Conservation (phyloP, 2,113 vertebrate species). For the Crotalus helleri region DNA sequence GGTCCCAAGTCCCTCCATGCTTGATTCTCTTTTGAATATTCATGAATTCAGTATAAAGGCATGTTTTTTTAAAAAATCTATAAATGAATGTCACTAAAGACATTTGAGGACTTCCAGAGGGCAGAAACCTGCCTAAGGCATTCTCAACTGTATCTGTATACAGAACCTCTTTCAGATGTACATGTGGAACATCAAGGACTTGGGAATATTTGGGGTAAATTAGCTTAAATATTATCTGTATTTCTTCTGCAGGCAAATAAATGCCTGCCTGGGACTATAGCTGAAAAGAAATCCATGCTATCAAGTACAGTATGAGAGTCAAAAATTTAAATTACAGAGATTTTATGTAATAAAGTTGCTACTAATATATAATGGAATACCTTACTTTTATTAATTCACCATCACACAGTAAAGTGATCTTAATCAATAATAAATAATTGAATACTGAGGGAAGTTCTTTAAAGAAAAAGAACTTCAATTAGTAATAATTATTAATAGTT, state of each 20-base stretch:
- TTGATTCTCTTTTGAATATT: not conserved
- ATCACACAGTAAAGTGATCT: not conserved
- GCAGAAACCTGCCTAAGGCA: not conserved
- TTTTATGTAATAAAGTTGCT: constrained; percentile 37
- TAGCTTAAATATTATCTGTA: not conserved
- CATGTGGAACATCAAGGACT: not conserved
- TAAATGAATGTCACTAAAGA: not conserved
- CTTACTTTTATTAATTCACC: constrained; percentile 36
- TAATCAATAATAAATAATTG: constrained; percentile 39
- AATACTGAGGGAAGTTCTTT: not conserved
- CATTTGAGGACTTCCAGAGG: not conserved
- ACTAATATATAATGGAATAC: not conserved
- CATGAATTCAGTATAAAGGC: not conserved
- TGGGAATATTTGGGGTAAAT: not conserved
- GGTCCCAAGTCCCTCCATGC: not conserved
- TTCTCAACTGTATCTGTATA: not conserved
- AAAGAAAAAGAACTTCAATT: not conserved
- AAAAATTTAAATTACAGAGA: constrained; percentile 47
- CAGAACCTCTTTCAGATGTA: not conserved
- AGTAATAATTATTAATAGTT: not conserved
- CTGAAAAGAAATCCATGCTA: constrained; percentile 52
- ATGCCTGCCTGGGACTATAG: not conserved
- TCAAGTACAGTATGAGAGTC: constrained; percentile 48
- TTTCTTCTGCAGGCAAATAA: not conserved
- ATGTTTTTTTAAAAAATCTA: not conserved